phyloP scores from a whole-genome alignment of 2,113 vertebrate species.

The Bettongia penicillata region DNA sequence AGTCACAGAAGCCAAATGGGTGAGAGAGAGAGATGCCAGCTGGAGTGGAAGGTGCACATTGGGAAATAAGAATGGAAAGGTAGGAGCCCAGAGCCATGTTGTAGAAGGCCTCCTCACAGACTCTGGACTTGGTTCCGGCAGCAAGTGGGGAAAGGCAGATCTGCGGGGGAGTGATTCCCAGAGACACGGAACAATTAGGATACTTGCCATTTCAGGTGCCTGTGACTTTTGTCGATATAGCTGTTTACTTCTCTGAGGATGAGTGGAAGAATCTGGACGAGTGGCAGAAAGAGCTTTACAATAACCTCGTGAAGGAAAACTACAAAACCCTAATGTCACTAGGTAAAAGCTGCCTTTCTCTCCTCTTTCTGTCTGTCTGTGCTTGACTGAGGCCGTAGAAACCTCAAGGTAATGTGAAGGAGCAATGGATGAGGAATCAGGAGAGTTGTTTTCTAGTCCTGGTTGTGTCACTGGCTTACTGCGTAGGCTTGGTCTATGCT shows the following conservation, averaged over 20 bases:
- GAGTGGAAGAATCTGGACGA: slow-evolving; percentile 88
- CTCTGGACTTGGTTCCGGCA: background rate
- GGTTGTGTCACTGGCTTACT: too few species aligned
- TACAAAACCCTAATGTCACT: slow-evolving; percentile 84
- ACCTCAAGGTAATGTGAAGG: background rate
- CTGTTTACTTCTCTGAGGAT: slow-evolving; percentile 87
- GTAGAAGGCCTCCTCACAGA: background rate
- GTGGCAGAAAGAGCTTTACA: slow-evolving; percentile 87
- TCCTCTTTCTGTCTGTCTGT: accelerated
- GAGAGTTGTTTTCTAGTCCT: background rate
- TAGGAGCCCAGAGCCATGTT: background rate
- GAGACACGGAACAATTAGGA: background rate
- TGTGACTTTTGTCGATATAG: slow-evolving; percentile 85
- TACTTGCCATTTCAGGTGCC: slow-evolving; percentile 79
- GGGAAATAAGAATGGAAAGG: background rate
- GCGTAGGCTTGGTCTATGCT: background rate
- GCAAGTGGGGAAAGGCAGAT: background rate
- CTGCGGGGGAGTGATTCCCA: background rate
- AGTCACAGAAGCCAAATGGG: background rate
- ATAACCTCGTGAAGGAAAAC: slow-evolving; percentile 87
- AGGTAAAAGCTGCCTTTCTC: slow-evolving; percentile 72
- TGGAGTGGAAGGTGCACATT: background rate
- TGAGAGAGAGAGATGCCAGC: background rate
- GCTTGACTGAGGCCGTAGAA: background rate
- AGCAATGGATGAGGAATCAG: background rate